Base-by-base conservation (phyloP, 1,140 invertebrate genomes). In the Drosophila ananassae region DNA sequence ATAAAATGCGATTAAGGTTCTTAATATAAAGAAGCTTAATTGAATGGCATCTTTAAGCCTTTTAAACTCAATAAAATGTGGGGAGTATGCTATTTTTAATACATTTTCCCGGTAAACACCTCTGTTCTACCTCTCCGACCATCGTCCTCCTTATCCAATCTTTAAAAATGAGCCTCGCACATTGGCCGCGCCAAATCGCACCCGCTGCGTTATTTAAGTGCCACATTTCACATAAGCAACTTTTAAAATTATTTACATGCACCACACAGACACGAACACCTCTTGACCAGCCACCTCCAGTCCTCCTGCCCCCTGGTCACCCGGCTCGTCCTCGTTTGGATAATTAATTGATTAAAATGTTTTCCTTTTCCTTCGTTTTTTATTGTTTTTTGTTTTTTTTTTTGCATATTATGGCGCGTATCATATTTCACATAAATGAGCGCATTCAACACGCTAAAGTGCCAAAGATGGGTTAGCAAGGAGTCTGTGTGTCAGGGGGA, bases 281-380 rank as follows among this genome's bases (percentile, higher is more conserved):
- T 80, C 63, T 66, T 60, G 56, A 39, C 47, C 66, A 24, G 48
- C 50, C 28, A 8, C 44, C 8, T 47, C 39, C 64, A 32, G 32
- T 2, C 9, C 34, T 10, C 34, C 34, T 37, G 13, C 9, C 41
- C 17, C 41, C 41, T 21, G 9, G n/a, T 21, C 41, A 6, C 13
- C 13, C 41, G 13, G 2, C 13, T 44, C 13, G 17, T 44, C 41
- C 67, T 72, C 64, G 73, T 84, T 80, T 63, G 74, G 73, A 89
- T 89, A 89, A 89, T 89, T 89, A 89, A 89, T 89, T 89, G 84
- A 89, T 89, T 89, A 89, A 89, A 89, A 89, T 84, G 84, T 89
- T 89, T 69, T 56, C 44, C 51, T 56, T 69, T 69, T 69, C 30
- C 63, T 13, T 12, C 41, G 37, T 41, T 21, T 17, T 21, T 44